These are phyloP conservation scores for Psylliodes chrysocephalus DNA, from an alignment of 2,888 invertebrate species.

Conservation along the genomic window DNA sequence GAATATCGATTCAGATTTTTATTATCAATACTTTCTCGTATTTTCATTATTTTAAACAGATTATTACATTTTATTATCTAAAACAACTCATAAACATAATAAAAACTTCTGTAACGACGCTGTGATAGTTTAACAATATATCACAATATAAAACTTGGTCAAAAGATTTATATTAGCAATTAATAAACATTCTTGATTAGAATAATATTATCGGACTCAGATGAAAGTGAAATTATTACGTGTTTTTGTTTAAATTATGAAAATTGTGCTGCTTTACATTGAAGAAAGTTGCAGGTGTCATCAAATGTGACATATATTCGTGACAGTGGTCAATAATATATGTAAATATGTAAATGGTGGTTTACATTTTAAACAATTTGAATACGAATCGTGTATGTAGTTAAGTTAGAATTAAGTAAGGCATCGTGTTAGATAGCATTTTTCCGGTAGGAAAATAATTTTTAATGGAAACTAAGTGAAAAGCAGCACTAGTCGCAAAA, in stretches of 20 bases:
- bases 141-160: too few relatives aligned
- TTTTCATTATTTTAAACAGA: too few relatives aligned
- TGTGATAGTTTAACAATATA: too few relatives aligned
- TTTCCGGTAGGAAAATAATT: too few relatives aligned
- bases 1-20: too few relatives aligned
- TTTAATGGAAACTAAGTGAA: too few relatives aligned
- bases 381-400: not conserved
- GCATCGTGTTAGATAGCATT: too few relatives aligned
- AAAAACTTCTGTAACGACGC: too few relatives aligned
- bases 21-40: too few relatives aligned
- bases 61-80: too few relatives aligned
- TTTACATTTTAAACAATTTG: not conserved
- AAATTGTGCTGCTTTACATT: conserved; percentile 8
- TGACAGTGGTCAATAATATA: conserved; percentile 1
- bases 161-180: not conserved
- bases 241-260: conserved; percentile 13
- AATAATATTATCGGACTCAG: not conserved
- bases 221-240: conserved; percentile 9
- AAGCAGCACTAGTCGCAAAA: too few relatives aligned
- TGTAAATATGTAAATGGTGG: not conserved
- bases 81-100: too few relatives aligned
- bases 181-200: not conserved
- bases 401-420: not conserved
- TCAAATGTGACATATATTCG: not conserved
- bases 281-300: conserved; percentile 17